Evolutionary conservation across 1,140 invertebrate species (phyloP).

Genomic region (Vanessa atalanta): DNA sequence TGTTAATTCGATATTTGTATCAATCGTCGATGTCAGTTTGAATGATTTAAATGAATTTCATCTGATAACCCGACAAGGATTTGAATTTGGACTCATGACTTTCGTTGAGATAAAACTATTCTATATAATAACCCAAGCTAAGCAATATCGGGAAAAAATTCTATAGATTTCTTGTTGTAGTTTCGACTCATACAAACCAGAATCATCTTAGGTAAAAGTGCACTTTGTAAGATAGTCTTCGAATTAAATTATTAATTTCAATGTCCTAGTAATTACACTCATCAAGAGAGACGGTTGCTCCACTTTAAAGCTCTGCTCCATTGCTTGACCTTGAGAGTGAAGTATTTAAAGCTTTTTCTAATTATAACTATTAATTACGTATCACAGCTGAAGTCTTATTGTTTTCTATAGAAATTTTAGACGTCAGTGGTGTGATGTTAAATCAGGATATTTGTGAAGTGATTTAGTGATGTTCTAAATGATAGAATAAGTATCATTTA

Average conservation of each 20-base stretch:
- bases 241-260: background rate
- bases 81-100: too few relatives aligned
- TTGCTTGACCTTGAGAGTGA: slow-evolving; percentile 14
- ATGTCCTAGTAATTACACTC: background rate
- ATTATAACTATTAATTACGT: background rate
- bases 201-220: too few relatives aligned
- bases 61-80: too few relatives aligned
- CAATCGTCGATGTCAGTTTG: too few relatives aligned
- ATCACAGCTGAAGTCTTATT: background rate
- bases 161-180: too few relatives aligned
- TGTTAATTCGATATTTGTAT: too few relatives aligned
- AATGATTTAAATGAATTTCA: too few relatives aligned
- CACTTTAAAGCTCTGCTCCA: slow-evolving; percentile 8
- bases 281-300: background rate
- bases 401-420: background rate
- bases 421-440: background rate
- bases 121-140: too few relatives aligned
- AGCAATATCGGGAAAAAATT: too few relatives aligned
- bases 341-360: background rate
- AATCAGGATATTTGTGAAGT: background rate
- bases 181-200: too few relatives aligned
- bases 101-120: too few relatives aligned
- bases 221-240: too few relatives aligned
- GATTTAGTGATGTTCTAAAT: background rate
- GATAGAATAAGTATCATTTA: background rate